Evolutionary conservation across 2,888 invertebrate genomes (phyloP).

Genomic region (Ophion ventricosus): DNA sequence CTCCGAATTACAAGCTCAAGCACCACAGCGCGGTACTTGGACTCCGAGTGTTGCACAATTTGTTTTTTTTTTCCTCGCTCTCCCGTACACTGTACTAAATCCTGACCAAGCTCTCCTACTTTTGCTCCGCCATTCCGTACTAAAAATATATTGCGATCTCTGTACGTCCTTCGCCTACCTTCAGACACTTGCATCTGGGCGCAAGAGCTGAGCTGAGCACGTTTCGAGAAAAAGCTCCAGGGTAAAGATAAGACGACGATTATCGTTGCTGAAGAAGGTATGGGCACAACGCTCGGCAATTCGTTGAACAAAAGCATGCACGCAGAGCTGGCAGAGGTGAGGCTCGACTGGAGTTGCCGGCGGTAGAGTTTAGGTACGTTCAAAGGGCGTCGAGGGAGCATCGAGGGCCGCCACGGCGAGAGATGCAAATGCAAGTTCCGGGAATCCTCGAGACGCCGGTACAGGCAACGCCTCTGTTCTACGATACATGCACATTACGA

Average conservation of each 20-base stretch:
- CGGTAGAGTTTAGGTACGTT: conserved; percentile 20
- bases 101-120: not conserved
- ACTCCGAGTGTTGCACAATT: conserved; percentile 14
- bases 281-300: conserved; percentile 33
- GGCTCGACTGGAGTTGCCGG: conserved; percentile 12
- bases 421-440: conserved; percentile 62
- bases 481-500: conserved; percentile 17
- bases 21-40: conserved; percentile 1
- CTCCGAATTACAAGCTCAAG: conserved; percentile 48
- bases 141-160: conserved; percentile 58
- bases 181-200: conserved; percentile 23
- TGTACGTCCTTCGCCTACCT: conserved; percentile 5
- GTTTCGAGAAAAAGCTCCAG: conserved; percentile 34
- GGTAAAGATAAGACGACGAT: conserved; percentile 53
- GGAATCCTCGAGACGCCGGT: conserved; percentile 52
- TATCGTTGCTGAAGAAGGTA: conserved; percentile 23
- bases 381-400: conserved; percentile 54
- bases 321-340: not conserved
- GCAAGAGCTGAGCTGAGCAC: not conserved
- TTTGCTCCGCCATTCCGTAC: conserved; percentile 22
- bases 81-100: conserved; percentile 2
- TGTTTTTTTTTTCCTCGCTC: not conserved
- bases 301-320: conserved; percentile 47
- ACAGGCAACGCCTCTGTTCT: conserved; percentile 20
- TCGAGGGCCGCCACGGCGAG: conserved; percentile 35